Conservation (phyloP, 2,888 invertebrate species). For the Pilophorus perplexus region DNA sequence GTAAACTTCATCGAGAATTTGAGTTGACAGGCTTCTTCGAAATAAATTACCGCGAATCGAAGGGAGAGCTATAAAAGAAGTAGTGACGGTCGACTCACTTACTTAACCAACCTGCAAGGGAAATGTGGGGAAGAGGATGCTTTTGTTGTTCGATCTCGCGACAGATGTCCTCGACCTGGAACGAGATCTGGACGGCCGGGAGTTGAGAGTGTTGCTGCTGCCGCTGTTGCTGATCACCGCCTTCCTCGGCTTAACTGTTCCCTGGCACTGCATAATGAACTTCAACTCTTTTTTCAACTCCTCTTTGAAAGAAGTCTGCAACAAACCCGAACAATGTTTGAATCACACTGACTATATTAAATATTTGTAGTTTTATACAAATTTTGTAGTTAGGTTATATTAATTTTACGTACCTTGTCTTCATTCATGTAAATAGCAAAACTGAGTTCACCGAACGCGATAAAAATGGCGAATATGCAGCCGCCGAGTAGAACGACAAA, state of each 20-base stretch:
- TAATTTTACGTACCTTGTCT: conserved; percentile 32
- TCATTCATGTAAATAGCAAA: conserved; percentile 60
- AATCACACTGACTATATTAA: background rate
- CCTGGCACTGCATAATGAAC: conserved; percentile 69
- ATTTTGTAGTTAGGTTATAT: too few species aligned
- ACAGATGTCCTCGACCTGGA: conserved; percentile 12
- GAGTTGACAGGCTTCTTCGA: too few species aligned
- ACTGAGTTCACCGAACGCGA: conserved; percentile 91
- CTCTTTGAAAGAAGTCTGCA: conserved; percentile 63
- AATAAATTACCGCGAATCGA: too few species aligned
- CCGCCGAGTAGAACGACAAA: conserved; percentile 92
- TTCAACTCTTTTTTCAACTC: conserved; percentile 68
- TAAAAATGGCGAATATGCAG: conserved; percentile 85
- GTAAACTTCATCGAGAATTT: too few species aligned
- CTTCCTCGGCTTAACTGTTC: conserved; percentile 64
- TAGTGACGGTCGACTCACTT: too few species aligned
- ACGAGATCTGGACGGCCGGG: background rate
- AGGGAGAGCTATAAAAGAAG: too few species aligned
- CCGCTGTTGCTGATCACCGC: background rate
- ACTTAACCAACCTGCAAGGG: background rate
- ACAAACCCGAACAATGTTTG: conserved; percentile 40
- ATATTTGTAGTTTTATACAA: too few species aligned
- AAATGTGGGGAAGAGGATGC: background rate
- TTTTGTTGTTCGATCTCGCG: too few species aligned
- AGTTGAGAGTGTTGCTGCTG: background rate